Base-by-base conservation (phyloP, 2,113 vertebrate species). In the Eulemur rufifrons region DNA sequence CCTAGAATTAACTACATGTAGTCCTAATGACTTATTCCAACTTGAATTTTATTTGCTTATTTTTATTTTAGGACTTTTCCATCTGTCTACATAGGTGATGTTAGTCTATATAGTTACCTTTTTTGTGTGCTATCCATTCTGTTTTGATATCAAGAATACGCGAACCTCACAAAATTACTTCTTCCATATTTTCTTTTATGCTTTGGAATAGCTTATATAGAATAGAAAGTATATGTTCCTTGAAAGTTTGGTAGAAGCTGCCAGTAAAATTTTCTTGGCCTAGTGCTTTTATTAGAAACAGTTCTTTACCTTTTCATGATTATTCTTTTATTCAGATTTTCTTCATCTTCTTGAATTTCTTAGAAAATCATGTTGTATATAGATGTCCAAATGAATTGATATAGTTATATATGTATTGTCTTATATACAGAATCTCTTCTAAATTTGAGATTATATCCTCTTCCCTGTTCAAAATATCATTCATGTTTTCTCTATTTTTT, bases 141-240 rank as follows among this genome's bases (percentile, higher is more conserved):
- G 56, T 78, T 78, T 96, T 89, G 66, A 85, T 91, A 91, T 63
- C 14, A 74, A 95, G 15, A 97, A 73, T 84, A 85, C 61, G 59
- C 39, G 87, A 59, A 78, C 42, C 39, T 89, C 73, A 63, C 14
- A 52, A 68, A 93, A 76, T 54, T 68, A 86, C n/a, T 39, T 73
- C 90, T 90, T 71, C 23, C 61, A 64, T 47, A 14, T 37, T 76
- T 78, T 77, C 59, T 74, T 64, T 71, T 42, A 69, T 89, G 25
- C 59, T 89, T 59, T 69, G 12, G n/a, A 76, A 87, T 15, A 85
- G 86, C 27, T 84, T 84, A 81, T 17, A 64, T 69, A 91, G 45
- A 95, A 83, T 2, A 64, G 71, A 18, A 95, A 86, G 42, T 68
- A 39, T 2, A 34, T 37, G 39, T 92, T 95, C 56, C 82, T 89